phyloP scores from a whole-genome alignment of 64 coral and sea anemone genomes.

The Anthopleura sola region DNA sequence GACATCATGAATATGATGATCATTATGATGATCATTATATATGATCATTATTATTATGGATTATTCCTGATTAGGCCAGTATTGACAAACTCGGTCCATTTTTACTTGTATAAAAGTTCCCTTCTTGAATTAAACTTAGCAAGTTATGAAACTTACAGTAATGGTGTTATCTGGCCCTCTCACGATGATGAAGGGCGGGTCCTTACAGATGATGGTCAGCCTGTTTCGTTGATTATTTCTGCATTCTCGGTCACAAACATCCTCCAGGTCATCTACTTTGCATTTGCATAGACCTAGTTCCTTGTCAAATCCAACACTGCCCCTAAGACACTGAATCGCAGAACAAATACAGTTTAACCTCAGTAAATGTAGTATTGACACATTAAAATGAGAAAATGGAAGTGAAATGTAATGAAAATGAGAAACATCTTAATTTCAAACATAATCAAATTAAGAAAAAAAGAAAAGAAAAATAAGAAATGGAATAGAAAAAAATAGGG shows the following conservation, averaged over 20 bases:
- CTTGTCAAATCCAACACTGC: constrained; percentile 79
- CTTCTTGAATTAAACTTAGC: too few relatives aligned
- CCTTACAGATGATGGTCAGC: constrained; percentile 49
- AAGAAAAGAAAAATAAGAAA: too few relatives aligned
- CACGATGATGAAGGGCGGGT: constrained; percentile 24
- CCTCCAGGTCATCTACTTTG: constrained; percentile 64
- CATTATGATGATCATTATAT: too few relatives aligned
- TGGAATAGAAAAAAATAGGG: too few relatives aligned
- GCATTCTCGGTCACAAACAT: constrained; percentile 86
- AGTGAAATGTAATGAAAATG: background rate
- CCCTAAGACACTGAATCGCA: constrained; percentile 30
- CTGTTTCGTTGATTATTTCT: constrained; percentile 52
- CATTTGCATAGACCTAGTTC: constrained; percentile 82
- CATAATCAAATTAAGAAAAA: background rate
- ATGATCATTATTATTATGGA: too few relatives aligned
- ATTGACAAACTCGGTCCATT: too few relatives aligned
- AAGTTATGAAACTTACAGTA: background rate
- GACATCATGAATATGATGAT: too few relatives aligned
- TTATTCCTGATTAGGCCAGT: too few relatives aligned
- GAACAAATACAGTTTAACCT: background rate
- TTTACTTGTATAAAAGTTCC: too few relatives aligned
- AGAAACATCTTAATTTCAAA: background rate
- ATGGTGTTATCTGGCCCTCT: background rate
- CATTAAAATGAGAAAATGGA: background rate
- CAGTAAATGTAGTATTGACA: background rate